Conservation (phyloP, 2,797 vertebrate species). For the Sparidentex hasta region DNA sequence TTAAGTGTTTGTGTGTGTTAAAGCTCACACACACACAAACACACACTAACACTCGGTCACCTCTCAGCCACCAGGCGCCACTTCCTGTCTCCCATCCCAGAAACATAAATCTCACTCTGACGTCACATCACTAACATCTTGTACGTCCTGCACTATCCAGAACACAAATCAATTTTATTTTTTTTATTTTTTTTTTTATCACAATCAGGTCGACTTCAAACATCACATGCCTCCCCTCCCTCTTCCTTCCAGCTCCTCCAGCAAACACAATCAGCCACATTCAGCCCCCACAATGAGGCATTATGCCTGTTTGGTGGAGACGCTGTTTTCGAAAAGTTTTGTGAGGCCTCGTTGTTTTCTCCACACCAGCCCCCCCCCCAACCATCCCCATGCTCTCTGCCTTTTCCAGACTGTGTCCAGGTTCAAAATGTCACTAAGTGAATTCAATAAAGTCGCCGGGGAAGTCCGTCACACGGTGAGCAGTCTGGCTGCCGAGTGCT, state of each 20-base stretch:
- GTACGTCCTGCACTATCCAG: not conserved
- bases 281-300: conserved; percentile 80
- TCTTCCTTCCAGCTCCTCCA: conserved; percentile 72
- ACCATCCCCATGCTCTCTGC: not conserved
- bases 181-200: conserved; percentile 15
- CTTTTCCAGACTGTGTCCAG: conserved; percentile 39
- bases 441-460: conserved; percentile 64
- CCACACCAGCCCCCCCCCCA: conserved; percentile 10
- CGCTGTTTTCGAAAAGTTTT: conserved; percentile 69
- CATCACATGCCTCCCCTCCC: conserved; percentile 67
- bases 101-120: conserved; percentile 13
- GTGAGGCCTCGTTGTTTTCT: conserved; percentile 78
- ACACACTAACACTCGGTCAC: conserved; percentile 20
- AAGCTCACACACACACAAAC: conserved; percentile 3
- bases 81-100: conserved; percentile 3
- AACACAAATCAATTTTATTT: not conserved
- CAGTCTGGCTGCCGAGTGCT: conserved; percentile 23
- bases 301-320: conserved; percentile 76
- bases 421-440: conserved; percentile 73
- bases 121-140: conserved; percentile 2
- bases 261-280: conserved; percentile 80
- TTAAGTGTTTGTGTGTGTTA: conserved; percentile 28
- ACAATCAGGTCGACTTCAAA: conserved; percentile 66
- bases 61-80: conserved; percentile 5
- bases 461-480: conserved; percentile 33